Base-by-base conservation (phyloP, 2,113 vertebrate genomes). In the Chitala chitala region DNA sequence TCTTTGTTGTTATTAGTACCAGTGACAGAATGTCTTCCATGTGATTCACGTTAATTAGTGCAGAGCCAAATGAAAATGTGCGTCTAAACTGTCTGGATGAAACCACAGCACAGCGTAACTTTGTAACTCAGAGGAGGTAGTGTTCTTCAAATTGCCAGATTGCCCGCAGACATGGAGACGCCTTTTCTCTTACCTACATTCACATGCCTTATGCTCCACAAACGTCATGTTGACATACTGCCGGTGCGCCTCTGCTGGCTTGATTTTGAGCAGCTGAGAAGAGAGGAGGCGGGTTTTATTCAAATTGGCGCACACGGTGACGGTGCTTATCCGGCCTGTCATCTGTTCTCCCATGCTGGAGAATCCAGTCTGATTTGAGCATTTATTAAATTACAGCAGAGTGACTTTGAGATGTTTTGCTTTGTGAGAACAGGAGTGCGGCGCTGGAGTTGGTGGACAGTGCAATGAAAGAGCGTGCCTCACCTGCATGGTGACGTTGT, bases 401-500 rank as follows among this genome's bases (percentile, higher is more conserved):
- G n/a, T n/a, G n/a, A n/a, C n/a, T n/a, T n/a, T n/a, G n/a, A n/a
- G n/a, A n/a, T n/a, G n/a, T n/a, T n/a, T n/a, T n/a, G 46, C 46
- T 7, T 48, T 20, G 7, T 55, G 20, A 4, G 7, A 55, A 17
- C n/a, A 59, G 6, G 38, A n/a, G 22, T 26, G 22, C n/a, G 29
- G 26, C 42, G 26, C 31, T 22, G 42, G 26, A 5, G 33, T 8
- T 8, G 7, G 64, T 33, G 24, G 36, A 13, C 51, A 15, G 17
- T n/a, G 64, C n/a, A 48, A 3, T 8, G 24, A 22, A 56, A 22
- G n/a, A 50, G 8, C 22, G 7, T n/a, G 15, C 0, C 83, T 44
- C 83, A 96, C 96, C 93, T 98, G 94, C 94, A 98, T 93, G 74
- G 94, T 96, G 80, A 96, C 80, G 0, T 92, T 96, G 73, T 80